Evolutionary conservation across 2,888 invertebrate species (phyloP).

Genomic region (Ophion obscuratus): DNA sequence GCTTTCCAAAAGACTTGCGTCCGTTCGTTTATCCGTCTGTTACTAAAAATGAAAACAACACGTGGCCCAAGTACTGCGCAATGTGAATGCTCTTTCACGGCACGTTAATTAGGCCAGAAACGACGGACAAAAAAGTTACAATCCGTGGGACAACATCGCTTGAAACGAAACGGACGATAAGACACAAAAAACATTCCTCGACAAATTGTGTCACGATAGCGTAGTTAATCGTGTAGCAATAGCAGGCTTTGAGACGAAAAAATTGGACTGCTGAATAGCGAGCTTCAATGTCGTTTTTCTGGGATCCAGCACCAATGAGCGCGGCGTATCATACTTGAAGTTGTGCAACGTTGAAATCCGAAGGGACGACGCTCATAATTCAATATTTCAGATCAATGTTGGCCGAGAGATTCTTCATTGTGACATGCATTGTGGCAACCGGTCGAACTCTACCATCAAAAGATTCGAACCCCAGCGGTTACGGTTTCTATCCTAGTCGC

Average conservation of each 20-base stretch:
- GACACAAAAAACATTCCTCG: constrained; percentile 16
- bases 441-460: neutral
- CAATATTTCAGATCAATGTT: neutral
- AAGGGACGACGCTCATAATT: no score
- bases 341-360: neutral
- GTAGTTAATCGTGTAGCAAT: neutral
- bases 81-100: neutral
- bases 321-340: neutral
- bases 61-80: neutral
- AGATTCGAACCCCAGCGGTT: neutral
- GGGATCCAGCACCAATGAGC: neutral
- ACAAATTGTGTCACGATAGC: constrained; percentile 15
- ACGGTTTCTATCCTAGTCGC: neutral
- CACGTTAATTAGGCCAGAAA: neutral
- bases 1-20: neutral
- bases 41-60: neutral
- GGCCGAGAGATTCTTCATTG: neutral
- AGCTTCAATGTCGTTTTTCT: neutral
- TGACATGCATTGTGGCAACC: neutral
- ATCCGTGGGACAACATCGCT: no score
- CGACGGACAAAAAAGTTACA: neutral
- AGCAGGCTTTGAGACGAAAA: neutral
- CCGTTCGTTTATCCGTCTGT: neutral
- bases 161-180: neutral
- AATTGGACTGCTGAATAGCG: neutral